These are phyloP conservation scores for Cephalotes varians DNA, from an alignment of 2,888 invertebrate species.

Conservation along the genomic window DNA sequence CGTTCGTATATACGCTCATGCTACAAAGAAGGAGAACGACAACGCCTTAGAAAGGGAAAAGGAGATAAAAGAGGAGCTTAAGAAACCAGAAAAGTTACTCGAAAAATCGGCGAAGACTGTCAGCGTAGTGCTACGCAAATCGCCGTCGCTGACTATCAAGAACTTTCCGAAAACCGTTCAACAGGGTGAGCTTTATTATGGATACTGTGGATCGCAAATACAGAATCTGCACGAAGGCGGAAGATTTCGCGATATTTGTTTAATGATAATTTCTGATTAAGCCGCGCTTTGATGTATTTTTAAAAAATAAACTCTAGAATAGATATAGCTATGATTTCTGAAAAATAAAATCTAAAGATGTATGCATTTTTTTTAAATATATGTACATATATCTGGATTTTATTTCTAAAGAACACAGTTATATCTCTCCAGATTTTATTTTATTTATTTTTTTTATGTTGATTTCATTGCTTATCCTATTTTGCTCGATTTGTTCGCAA, in stretches of 20 bases:
- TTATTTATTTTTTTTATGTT: not conserved
- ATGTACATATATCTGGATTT: not conserved
- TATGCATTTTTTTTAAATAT: not conserved
- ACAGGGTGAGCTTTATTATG: slow-evolving; percentile 71
- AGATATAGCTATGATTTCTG: not conserved
- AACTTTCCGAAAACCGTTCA: slow-evolving; percentile 67
- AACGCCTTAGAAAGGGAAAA: slow-evolving; percentile 44
- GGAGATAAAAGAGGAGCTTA: slow-evolving; percentile 61
- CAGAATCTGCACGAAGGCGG: not conserved
- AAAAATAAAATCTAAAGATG: not conserved
- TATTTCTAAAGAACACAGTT: not conserved
- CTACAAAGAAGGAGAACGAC: slow-evolving; percentile 62
- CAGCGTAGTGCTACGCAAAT: slow-evolving; percentile 79
- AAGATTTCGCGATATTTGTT: not conserved
- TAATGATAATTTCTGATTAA: not conserved
- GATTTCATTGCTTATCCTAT: not conserved
- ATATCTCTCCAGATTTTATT: not conserved
- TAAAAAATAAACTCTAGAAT: not conserved
- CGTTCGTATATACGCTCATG: slow-evolving; percentile 74
- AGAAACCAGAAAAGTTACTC: slow-evolving; percentile 72
- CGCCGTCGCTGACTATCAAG: slow-evolving; percentile 81
- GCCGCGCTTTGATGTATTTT: not conserved
- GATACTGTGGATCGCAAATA: not conserved
- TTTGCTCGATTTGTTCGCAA: not conserved
- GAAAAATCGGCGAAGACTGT: slow-evolving; percentile 77